Base-by-base conservation (phyloP, 2,113 vertebrate species). In the Sceloporus undulatus region DNA sequence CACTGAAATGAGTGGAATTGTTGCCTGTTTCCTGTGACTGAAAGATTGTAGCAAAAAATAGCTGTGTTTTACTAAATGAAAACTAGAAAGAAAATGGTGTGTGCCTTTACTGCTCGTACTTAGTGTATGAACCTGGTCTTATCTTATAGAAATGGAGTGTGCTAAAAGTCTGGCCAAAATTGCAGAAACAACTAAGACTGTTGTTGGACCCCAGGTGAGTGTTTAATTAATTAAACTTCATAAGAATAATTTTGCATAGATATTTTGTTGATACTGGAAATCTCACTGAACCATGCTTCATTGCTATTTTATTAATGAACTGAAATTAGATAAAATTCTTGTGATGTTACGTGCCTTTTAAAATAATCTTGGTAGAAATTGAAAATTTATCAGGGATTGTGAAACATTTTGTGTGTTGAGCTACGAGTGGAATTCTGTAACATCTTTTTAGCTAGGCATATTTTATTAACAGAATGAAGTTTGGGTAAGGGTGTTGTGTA, bases 121-220 rank as follows among this genome's bases (percentile, higher is more conserved):
- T 90, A 93, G 40, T 84, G 4, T 88, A 34, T 78, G n/a, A 62
- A 70, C 0, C 29, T n/a, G 27, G 10, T 75, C 84, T 87, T 56
- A 91, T 86, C 40, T 38, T 91, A 85, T 95, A 99, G 99, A 99
- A 95, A 94, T 98, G 38, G 99, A 99, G 79, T 98, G 98, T 93
- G 97, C 98, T 87, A 99, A 98, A 96, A 98, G 96, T 92, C 97
- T 98, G 80, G 95, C 98, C 92, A 99, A 99, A 96, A 98, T 99
- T 97, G 98, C 98, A 2, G 98, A 99, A 94, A 98, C 98, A 38
- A 97, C 98, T 84, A 99, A 98, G 96, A 94, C 96, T 34, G 96
- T 97, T 84, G 96, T 98, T 88, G 97, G 96, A 93, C 96, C 98
- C 40, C 98, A 99, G 97, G 99, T 99, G 89, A 97, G 94, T 94